Percentiles rank a stretch among this genome's conserved stretches.
Evolutionary conservation across 2,113 vertebrate species (phyloP).

Genomic region (Rhinoptilus africanus): DNA sequence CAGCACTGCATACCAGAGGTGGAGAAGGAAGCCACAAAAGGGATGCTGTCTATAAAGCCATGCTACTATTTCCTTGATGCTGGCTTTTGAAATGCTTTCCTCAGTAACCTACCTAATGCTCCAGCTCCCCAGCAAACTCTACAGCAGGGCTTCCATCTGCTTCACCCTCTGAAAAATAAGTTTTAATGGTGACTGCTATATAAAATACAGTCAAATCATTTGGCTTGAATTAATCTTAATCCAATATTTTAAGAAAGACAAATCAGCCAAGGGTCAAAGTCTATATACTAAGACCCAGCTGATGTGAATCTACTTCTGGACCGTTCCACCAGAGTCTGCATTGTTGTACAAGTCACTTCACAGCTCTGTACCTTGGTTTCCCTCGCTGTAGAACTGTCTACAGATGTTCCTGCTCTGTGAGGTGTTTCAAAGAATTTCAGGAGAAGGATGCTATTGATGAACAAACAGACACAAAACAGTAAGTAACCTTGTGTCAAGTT

Average conservation of each 20-base stretch:
- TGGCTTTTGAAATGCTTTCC: background rate
- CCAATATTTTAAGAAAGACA: background rate
- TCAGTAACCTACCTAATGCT: background rate
- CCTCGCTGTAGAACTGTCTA: background rate
- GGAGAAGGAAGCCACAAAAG: background rate
- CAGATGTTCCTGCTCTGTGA: background rate
- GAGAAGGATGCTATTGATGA: background rate
- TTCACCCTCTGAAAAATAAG: background rate
- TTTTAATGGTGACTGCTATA: background rate
- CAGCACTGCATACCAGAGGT: background rate
- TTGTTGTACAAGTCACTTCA: background rate
- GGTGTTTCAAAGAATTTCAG: background rate
- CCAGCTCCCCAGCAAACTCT: background rate
- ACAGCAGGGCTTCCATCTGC: background rate
- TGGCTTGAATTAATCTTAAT: background rate
- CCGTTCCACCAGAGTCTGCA: background rate
- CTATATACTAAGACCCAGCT: background rate
- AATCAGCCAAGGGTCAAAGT: accelerated
- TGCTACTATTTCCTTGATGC: background rate
- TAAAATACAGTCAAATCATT: background rate
- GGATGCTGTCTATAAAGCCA: background rate
- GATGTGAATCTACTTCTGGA: background rate
- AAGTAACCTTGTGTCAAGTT: background rate
- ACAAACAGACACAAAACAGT: background rate
- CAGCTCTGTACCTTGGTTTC: background rate